Percentiles rank a stretch among this genome's conserved stretches.
Conservation (phyloP, 2,113 vertebrate genomes). For the Zootoca vivipara region DNA sequence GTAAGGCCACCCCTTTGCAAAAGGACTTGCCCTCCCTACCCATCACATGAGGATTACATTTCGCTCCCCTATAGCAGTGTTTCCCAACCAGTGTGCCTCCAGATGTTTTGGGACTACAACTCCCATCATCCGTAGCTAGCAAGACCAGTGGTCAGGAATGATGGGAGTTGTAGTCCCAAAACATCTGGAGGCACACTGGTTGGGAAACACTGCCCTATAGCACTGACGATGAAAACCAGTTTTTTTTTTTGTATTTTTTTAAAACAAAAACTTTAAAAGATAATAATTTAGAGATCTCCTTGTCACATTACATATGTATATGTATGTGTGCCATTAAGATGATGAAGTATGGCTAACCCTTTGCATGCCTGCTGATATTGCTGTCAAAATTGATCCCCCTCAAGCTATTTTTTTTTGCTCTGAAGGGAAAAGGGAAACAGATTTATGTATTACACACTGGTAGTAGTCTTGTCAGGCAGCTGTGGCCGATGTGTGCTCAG, state of each 20-base stretch:
- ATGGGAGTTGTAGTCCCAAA: too few relatives aligned
- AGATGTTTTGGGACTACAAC: too few relatives aligned
- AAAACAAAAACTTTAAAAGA: background rate
- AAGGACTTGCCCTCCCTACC: too few relatives aligned
- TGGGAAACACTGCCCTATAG: too few relatives aligned
- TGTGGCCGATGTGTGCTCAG: background rate
- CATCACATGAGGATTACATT: too few relatives aligned
- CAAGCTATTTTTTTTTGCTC: background rate
- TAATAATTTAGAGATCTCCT: background rate
- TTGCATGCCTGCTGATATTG: background rate
- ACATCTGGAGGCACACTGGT: too few relatives aligned
- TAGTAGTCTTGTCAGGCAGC: background rate
- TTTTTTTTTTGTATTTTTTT: too few relatives aligned
- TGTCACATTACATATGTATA: background rate
- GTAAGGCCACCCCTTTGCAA: too few relatives aligned
- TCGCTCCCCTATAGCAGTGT: background rate
- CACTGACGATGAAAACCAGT: background rate
- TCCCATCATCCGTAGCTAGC: too few relatives aligned
- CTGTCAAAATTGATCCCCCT: background rate
- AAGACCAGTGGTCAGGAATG: too few relatives aligned
- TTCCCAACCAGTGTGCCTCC: too few relatives aligned
- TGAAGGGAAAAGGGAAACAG: background rate
- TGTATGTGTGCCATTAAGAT: background rate
- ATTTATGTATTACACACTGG: too few relatives aligned
- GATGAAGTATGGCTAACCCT: background rate